phyloP scores from a whole-genome alignment of 2,888 invertebrate species.

The Adelognathus sp. region DNA sequence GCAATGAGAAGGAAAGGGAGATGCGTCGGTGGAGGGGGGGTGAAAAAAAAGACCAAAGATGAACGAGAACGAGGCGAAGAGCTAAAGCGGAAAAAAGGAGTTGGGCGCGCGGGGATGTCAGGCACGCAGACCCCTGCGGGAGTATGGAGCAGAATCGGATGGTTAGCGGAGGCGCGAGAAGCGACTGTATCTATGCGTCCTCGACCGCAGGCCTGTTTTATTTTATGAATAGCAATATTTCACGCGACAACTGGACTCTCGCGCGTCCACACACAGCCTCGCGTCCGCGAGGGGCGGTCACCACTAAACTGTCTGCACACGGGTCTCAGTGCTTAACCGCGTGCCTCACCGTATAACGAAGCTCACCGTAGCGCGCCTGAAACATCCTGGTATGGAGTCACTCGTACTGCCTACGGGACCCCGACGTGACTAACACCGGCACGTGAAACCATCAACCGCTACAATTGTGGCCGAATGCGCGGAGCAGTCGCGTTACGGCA shows the following conservation, averaged over 20 bases:
- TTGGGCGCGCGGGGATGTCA: slow-evolving; percentile 55
- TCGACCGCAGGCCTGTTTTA: slow-evolving; percentile 81
- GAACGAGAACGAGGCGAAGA: slow-evolving; percentile 18
- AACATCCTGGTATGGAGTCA: neutral
- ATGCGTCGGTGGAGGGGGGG: slow-evolving; percentile 53
- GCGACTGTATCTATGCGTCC: slow-evolving; percentile 76
- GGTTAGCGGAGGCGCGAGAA: slow-evolving; percentile 70
- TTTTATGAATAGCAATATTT: slow-evolving; percentile 81
- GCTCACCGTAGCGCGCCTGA: slow-evolving; percentile 63
- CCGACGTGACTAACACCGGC: neutral
- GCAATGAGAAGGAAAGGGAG: slow-evolving; percentile 41
- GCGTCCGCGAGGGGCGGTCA: slow-evolving; percentile 74
- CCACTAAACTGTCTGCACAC: slow-evolving; percentile 79
- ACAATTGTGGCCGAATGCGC: neutral
- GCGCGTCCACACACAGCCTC: slow-evolving; percentile 37
- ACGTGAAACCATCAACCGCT: neutral
- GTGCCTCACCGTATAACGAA: slow-evolving; percentile 71
- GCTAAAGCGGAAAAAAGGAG: slow-evolving; percentile 35
- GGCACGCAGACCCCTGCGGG: slow-evolving; percentile 31
- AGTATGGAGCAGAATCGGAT: slow-evolving; percentile 68
- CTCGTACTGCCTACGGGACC: neutral
- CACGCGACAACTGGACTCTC: slow-evolving; percentile 80
- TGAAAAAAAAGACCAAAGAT: slow-evolving; percentile 19
- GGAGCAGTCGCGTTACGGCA: neutral
- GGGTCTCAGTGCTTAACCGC: slow-evolving; percentile 74